Conservation (phyloP, 2,888 invertebrate genomes). For the Ellobium chinense region DNA sequence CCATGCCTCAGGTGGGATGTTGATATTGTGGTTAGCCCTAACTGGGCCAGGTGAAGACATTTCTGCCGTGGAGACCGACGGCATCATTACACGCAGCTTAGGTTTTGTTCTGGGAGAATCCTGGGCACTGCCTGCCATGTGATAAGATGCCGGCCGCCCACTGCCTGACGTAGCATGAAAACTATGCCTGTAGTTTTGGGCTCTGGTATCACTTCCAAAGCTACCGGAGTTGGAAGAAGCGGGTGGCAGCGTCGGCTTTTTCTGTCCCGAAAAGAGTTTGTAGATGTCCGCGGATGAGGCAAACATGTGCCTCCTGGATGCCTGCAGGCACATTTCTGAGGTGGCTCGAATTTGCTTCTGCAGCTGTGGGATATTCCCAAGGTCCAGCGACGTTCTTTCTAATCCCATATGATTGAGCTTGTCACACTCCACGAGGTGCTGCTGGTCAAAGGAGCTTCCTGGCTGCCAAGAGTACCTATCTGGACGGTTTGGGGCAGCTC, state of each 20-base stretch:
- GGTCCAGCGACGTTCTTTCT: slow-evolving; percentile 41
- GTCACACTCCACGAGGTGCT: not conserved
- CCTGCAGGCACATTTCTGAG: slow-evolving; percentile 55
- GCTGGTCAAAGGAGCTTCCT: not conserved
- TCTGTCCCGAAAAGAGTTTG: slow-evolving; percentile 67
- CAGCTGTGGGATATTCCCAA: slow-evolving; percentile 45
- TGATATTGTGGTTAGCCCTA: slow-evolving; percentile 27
- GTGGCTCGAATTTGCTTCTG: slow-evolving; percentile 52
- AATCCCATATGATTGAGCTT: not conserved
- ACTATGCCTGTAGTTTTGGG: slow-evolving; percentile 59
- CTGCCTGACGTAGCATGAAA: slow-evolving; percentile 59
- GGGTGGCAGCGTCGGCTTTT: slow-evolving; percentile 45
- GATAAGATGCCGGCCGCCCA: not conserved
- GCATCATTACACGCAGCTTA: not conserved
- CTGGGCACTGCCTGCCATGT: not conserved
- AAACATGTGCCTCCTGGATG: slow-evolving; percentile 63
- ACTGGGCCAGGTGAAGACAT: slow-evolving; percentile 23
- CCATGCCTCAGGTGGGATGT: slow-evolving; percentile 33
- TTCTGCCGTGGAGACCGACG: not conserved
- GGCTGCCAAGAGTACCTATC: slow-evolving; percentile 28
- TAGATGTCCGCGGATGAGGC: slow-evolving; percentile 71
- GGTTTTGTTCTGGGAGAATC: not conserved
- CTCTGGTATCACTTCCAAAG: not conserved
- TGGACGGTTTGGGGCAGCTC: not conserved
- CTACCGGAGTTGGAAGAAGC: not conserved